Percentiles rank a stretch among this genome's conserved stretches.
Conservation (phyloP, 2,113 vertebrate species). For the Scolopax mira region DNA sequence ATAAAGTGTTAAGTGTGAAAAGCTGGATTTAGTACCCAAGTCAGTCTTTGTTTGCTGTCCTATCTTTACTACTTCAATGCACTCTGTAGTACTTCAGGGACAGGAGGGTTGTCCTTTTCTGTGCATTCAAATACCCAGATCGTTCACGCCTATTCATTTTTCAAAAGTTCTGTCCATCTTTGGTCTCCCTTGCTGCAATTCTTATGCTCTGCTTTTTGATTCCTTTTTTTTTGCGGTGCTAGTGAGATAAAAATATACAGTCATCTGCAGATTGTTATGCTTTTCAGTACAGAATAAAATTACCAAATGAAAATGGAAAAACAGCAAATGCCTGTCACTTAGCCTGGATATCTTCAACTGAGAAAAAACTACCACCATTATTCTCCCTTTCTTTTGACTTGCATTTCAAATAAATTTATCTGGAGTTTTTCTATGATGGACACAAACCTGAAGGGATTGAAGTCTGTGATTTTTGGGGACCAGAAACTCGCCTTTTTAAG, state of each 20-base stretch:
- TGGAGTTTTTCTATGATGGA: background rate
- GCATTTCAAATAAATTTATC: background rate
- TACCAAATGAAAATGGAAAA: background rate
- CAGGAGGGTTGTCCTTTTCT: background rate
- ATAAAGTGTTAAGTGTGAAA: background rate
- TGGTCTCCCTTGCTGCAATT: background rate
- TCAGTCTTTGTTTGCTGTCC: background rate
- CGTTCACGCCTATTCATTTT: background rate
- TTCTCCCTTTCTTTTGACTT: background rate
- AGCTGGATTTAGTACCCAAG: background rate
- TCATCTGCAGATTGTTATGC: background rate
- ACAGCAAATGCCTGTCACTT: background rate
- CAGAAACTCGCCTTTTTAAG: background rate
- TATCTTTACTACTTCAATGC: background rate
- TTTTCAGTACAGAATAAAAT: background rate
- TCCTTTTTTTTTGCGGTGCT: background rate
- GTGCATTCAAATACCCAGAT: background rate
- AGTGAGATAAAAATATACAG: background rate
- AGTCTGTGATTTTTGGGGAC: background rate
- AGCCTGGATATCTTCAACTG: background rate
- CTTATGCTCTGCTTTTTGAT: background rate
- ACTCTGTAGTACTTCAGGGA: background rate
- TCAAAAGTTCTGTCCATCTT: background rate
- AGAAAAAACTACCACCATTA: background rate
- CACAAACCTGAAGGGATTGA: background rate